Base-by-base conservation (phyloP, 2,797 vertebrate species). In the Scleropages formosus region DNA sequence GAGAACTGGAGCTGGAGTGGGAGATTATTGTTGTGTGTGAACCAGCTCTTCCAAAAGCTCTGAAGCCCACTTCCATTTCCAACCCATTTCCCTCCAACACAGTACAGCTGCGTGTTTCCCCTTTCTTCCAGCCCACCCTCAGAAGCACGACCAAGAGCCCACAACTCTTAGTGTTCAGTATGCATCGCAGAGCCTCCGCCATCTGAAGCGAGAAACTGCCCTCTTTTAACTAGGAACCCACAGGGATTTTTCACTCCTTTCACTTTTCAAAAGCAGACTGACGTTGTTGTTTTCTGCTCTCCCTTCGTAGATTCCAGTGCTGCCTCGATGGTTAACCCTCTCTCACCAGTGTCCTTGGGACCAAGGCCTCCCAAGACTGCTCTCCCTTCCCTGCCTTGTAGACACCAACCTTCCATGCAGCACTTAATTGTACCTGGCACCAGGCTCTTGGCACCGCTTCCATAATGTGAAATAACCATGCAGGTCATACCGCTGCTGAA, bases 401-500 rank as follows among this genome's bases (percentile, higher is more conserved):
- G 24, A 31, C 4, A 4, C 53, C 0, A 7, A 26, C 47, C 24
- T 67, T 61, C 66, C 47, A 46, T 61, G 66, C 53, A 4, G 65
- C 20, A 18, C 11, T 58, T 70, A 73, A 73, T 62, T 58, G 39
- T n/a, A 10, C 71, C 31, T 20, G n/a, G 56, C 56, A 24, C 56
- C 60, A 15, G 18, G 27, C 31, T 61, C 59, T 60, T 61, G 75
- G 76, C 68, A 79, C 73, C 65, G 67, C 63, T 61, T 78, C 24
- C 56, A 46, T 56, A 13, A 46, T 64, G 73, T 53, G 47, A 78
- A 75, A 79, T 78, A 75, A 73, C 65, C 71, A 79, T 70, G 68
- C 73, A 73, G 73, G 80, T 81, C 72, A 73, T 64, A 78, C 64
- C 69, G 53, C 72, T 59, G 75, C 73, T 79, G 75, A 79, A 79